Evolutionary conservation across 2,113 vertebrate species (phyloP), one percentile per base, ranked within the genome.

Genomic region (Strix aluco): DNA sequence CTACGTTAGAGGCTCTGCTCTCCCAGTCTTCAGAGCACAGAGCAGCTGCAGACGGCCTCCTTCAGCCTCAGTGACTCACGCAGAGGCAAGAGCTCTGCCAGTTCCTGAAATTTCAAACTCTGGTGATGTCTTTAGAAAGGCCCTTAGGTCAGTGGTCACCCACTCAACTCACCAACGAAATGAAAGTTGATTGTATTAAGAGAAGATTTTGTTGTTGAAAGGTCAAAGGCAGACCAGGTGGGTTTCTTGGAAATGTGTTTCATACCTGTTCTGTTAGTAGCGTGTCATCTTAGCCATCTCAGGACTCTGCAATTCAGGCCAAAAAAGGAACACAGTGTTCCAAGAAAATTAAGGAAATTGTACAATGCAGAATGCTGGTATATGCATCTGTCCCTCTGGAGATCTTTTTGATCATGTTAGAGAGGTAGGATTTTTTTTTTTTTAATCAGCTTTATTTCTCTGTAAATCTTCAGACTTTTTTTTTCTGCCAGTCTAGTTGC

Each of bases 401-500:
- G 55, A 69, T 91, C 17, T 84, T 91, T 95, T 71, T 65, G 52
- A 74, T 87, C 9, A 1, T 71, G 22, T 84, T 78, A 71, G 63
- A 81, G n/a, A 75, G 42, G 59, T 80, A 70, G 63, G 36, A 14
- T 30, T 55, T 27, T 13, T 49, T 13, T 49, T 49, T 22, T 86
- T 62, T 29, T 26, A 82, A 73, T 88, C 51, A 62, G 80, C 69
- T 96, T 95, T 86, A 66, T 86, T 93, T 86, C 58, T 90, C 32
- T 66, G 38, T 66, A 80, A 65, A 47, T 74, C 47, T 83, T 90
- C 15, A 81, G 59, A 47, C 11, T 47, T 6, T 63, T 77, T 57
- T n/a, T 55, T 40, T 19, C 44, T 79, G 32, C 26, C 40, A 61
- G 13, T 80, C 67, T 80, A 69, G 49, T 94, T 92, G 55, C 72